Evolutionary conservation across 2,888 invertebrate species (phyloP).

Genomic region (Gnatocerus cornutus): DNA sequence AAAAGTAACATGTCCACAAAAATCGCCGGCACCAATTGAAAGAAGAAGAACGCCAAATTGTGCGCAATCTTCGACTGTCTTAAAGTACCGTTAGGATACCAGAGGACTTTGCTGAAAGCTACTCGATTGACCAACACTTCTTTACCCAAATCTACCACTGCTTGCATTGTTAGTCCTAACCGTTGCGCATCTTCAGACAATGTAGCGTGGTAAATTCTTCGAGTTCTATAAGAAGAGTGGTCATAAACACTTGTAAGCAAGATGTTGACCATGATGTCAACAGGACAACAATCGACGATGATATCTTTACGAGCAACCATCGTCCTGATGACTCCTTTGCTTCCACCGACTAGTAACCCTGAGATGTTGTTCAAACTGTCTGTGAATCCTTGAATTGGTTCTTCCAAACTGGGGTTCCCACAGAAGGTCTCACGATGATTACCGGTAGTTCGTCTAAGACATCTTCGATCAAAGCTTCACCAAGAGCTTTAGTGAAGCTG

Average conservation of each 20-base stretch:
- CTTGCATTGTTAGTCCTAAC: conserved; percentile 73
- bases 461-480: conserved; percentile 86
- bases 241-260: conserved; percentile 65
- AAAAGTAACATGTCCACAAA: conserved; percentile 85
- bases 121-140: conserved; percentile 80
- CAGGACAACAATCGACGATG: conserved; percentile 86
- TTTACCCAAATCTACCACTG: conserved; percentile 84
- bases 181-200: conserved; percentile 65
- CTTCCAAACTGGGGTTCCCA: conserved; percentile 90
- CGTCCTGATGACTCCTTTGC: conserved; percentile 88
- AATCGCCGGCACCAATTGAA: conserved; percentile 93
- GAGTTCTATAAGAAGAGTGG: conserved; percentile 65
- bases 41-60: conserved; percentile 86
- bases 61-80: conserved; percentile 84
- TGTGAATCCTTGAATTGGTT: conserved; percentile 89
- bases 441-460: conserved; percentile 83
- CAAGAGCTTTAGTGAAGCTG: conserved; percentile 92
- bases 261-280: conserved; percentile 85
- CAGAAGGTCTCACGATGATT: conserved; percentile 87
- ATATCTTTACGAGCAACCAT: conserved; percentile 86
- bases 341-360: conserved; percentile 84
- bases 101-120: conserved; percentile 85
- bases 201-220: conserved; percentile 83
- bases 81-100: conserved; percentile 88
- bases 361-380: conserved; percentile 93